Base-by-base conservation (phyloP, 1,140 invertebrate species). In the Brachionus manjavacas region DNA sequence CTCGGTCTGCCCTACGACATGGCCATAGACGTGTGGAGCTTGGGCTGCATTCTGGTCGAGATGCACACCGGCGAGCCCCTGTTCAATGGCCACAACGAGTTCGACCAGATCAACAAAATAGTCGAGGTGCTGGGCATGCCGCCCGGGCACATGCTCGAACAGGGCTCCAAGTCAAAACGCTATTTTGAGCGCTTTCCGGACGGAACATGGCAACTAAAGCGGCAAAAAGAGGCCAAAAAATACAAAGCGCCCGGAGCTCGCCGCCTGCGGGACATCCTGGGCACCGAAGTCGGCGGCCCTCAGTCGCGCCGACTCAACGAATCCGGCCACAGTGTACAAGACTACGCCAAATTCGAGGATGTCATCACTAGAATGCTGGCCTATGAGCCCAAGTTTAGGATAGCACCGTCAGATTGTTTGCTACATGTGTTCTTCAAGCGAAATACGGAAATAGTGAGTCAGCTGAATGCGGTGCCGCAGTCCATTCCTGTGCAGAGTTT, bases 101-200 rank as follows among this genome's bases (percentile, higher is more conserved):
- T 96, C 88, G 98, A 99, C 91, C 98, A 99, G 92, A 98, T 99
- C 95, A 99, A 99, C 92, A 99, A 99, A 92, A 99, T 99, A 85
- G 95, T 99, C 68, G 98, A 99, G 91, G 89, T 90, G 7, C 84
- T 90, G 84, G 97, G 97, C 66, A 96, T 99, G 93, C 97, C 98
- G 85, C 96, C 97, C 3, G 95, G 94, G 88, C 94, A 96, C 90
- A 92, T 99, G 87, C 90, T 99, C 85, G 96, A 99, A 90, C 92
- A 94, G 91, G 96, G 95, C 85, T 94, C 95, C 87, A 99, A 99
- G 91, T 94, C 95, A 83, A 93, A 95, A 88, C 98, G 98, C 90
- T 99, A 96, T 91, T 99, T 99, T 91, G 97, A 99, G 89, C 96
- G 96, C 91, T 91, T 95, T 88, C 93, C 93, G 86, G 93, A 96